Percentiles rank a stretch among this genome's conserved stretches.
phyloP scores from a whole-genome alignment of 2,888 invertebrate genomes.

The Cantharis rufa region DNA sequence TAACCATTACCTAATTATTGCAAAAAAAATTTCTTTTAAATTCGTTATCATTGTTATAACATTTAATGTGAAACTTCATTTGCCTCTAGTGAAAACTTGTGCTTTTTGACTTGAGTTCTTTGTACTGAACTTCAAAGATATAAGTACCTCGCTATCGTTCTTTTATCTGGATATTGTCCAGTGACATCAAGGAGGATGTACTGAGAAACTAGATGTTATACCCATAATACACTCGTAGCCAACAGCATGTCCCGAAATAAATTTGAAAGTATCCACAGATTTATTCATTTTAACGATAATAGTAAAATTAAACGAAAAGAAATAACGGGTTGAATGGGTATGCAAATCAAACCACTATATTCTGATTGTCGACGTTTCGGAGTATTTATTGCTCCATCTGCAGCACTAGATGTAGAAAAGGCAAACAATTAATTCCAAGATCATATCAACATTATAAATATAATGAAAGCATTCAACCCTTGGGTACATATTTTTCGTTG shows the following conservation, averaged over 20 bases:
- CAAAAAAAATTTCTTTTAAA: too few species aligned
- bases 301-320: slow-evolving; percentile 25
- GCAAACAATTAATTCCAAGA: slow-evolving; percentile 30
- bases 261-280: slow-evolving; percentile 31
- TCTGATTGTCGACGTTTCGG: too few species aligned
- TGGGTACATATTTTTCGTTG: slow-evolving; percentile 31
- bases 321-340: too few species aligned
- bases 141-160: slow-evolving; percentile 25
- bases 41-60: too few species aligned
- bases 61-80: too few species aligned
- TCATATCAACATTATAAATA: slow-evolving; percentile 25
- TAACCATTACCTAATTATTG: too few species aligned
- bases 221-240: slow-evolving; percentile 13
- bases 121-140: too few species aligned
- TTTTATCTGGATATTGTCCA: slow-evolving; percentile 19
- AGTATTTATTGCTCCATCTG: too few species aligned
- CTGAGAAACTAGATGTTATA: slow-evolving; percentile 25
- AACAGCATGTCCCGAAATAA: slow-evolving; percentile 28
- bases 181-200: slow-evolving; percentile 16
- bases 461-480: slow-evolving; percentile 12
- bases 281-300: slow-evolving; percentile 33
- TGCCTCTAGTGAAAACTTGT: too few species aligned
- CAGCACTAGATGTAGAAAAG: too few species aligned
- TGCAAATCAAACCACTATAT: too few species aligned
- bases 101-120: too few species aligned